Evolutionary conservation across 2,113 vertebrate genomes (phyloP), one percentile per base, ranked within the genome.

Genomic region (Sarotherodon lohbergeri): DNA sequence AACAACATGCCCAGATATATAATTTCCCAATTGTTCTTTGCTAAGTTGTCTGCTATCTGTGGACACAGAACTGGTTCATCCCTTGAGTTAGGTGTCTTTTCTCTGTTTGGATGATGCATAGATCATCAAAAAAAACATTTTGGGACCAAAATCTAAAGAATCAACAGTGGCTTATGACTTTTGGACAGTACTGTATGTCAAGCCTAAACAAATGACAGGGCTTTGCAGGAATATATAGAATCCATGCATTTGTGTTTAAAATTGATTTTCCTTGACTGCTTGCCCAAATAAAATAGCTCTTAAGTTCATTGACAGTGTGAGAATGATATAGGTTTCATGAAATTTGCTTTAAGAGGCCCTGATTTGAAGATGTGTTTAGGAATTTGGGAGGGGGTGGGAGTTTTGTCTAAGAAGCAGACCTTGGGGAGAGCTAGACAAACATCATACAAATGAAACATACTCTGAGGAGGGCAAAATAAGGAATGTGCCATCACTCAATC

Each of bases 361-460:
- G 81, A 85, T 84, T 87, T 81, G 85, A 81, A 79, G 5, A 66
- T 46, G 68, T 50, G 48, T 78, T 14, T 4, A 43, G 61, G 48
- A 27, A 57, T 43, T 61, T 34, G 39, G 17, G 43, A 34, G 73
- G 17, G 73, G 71, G 43, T 19, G 24, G 81, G 52, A 73, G 54
- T 43, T 90, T 80, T 88, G 86, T 90, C 84, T 91, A 89, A 85
- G 56, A 73, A 88, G 86, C 41, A 83, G 83, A 84, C 24, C 13
- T 80, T 85, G 27, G 73, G 73, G 83, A 92, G 71, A 63, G 81
- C 36, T 89, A 57, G 76, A 91, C 32, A 34, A 89, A 88, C 86
- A 92, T 56, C 50, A 36, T 55, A 59, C 68, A 55, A 5, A 84
- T 89, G 81, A 90, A 78, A 79, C 57, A 56, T 9, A 5, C 50